Evolutionary conservation across 2,888 invertebrate species (phyloP).

Genomic region (Drosophila acutilabella): DNA sequence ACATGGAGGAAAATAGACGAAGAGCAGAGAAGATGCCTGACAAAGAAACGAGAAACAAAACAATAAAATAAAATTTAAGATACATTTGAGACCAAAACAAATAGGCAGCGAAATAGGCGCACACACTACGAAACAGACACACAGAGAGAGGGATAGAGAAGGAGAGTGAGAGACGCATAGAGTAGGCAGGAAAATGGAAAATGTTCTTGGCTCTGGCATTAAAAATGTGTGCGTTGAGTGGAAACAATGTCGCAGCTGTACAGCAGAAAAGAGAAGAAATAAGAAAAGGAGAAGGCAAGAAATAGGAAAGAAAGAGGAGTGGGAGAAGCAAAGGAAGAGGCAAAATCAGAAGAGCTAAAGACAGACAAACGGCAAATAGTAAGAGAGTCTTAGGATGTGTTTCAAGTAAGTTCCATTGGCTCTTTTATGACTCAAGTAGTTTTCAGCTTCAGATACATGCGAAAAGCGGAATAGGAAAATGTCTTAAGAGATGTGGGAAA

Average conservation of each 20-base stretch:
- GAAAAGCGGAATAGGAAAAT: slow-evolving; percentile 46
- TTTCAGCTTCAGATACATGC: slow-evolving; percentile 49
- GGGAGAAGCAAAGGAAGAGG: not conserved
- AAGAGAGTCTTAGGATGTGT: slow-evolving; percentile 23
- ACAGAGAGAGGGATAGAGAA: slow-evolving; percentile 2
- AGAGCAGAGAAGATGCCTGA: slow-evolving; percentile 7
- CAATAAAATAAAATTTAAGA: slow-evolving; percentile 82
- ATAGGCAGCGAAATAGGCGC: slow-evolving; percentile 73
- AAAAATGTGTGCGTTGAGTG: slow-evolving; percentile 48
- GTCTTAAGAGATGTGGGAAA: slow-evolving; percentile 30
- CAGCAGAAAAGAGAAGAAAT: not conserved
- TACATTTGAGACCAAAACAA: slow-evolving; percentile 80
- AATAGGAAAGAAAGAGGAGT: not conserved
- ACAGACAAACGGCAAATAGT: slow-evolving; percentile 33
- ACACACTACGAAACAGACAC: slow-evolving; percentile 28
- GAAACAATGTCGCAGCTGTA: slow-evolving; percentile 75
- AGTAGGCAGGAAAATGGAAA: slow-evolving; percentile 62
- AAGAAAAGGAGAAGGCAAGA: not conserved
- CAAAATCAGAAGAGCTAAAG: slow-evolving; percentile 6
- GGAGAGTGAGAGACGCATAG: not conserved
- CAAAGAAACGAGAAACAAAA: slow-evolving; percentile 54
- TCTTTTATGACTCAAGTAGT: slow-evolving; percentile 65
- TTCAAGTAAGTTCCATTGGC: slow-evolving; percentile 29
- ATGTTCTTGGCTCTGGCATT: slow-evolving; percentile 59
- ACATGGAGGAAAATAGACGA: slow-evolving; percentile 16